phyloP scores from a whole-genome alignment of 2,113 vertebrate genomes.

The Lepisosteus oculatus region DNA sequence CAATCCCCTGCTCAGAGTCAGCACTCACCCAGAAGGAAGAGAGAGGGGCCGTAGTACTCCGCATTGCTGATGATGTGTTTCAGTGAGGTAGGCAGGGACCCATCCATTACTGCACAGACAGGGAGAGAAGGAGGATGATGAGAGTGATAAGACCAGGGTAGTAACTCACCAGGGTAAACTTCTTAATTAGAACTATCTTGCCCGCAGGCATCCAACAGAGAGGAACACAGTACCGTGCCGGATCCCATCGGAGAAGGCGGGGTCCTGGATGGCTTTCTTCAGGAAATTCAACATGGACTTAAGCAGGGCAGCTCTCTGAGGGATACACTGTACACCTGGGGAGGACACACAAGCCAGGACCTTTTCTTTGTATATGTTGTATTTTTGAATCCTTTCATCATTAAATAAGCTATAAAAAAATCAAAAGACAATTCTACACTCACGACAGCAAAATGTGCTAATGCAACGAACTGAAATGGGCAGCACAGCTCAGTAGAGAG shows the following conservation, averaged over 20 bases:
- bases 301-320: constrained; percentile 88
- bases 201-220: background rate
- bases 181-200: too few relatives aligned
- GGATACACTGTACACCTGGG: constrained; percentile 91
- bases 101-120: constrained; percentile 84
- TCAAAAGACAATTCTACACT: too few relatives aligned
- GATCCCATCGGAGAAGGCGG: constrained; percentile 93
- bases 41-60: constrained; percentile 91
- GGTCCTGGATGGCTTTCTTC: constrained; percentile 96
- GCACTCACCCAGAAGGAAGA: constrained; percentile 86
- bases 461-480: too few relatives aligned
- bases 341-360: background rate
- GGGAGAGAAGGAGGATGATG: background rate
- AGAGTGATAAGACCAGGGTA: background rate
- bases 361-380: too few relatives aligned
- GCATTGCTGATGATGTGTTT: constrained; percentile 97
- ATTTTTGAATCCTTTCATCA: too few relatives aligned
- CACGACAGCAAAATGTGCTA: too few relatives aligned
- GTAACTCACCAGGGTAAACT: background rate
- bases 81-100: constrained; percentile 91
- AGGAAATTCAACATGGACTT: constrained; percentile 97
- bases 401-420: too few relatives aligned
- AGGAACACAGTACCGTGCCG: constrained; percentile 75
- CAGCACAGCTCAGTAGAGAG: too few relatives aligned
- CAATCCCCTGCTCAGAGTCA: constrained; percentile 8